Evolutionary conservation across 2,888 invertebrate species (phyloP).

Genomic region (Metopia argyrocephala): DNA sequence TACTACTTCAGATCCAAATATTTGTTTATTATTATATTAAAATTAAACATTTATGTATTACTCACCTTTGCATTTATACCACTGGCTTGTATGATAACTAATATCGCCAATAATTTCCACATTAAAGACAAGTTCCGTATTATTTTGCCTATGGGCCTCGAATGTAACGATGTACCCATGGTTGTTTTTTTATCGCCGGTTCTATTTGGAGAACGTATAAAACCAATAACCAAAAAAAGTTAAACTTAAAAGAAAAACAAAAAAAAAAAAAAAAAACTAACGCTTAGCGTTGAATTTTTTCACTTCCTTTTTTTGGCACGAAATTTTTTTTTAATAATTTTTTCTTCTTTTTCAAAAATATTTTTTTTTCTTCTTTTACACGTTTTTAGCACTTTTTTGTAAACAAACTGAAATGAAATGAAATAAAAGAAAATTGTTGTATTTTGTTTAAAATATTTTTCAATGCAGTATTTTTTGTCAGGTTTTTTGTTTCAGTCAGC

Average conservation of each 20-base stretch:
- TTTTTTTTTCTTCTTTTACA: conserved; percentile 19
- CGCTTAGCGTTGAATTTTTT: conserved; percentile 42
- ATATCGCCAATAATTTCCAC: conserved; percentile 68
- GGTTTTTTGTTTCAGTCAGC: conserved; percentile 37
- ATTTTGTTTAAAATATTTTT: conserved; percentile 27
- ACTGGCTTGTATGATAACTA: conserved; percentile 68
- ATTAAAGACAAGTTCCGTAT: conserved; percentile 62
- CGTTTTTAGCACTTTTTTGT: conserved; percentile 60
- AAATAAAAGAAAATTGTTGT: conserved; percentile 23
- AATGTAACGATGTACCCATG: conserved; percentile 63
- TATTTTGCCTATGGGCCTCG: conserved; percentile 64
- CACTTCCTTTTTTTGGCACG: neutral
- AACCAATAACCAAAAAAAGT: neutral
- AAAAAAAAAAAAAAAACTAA: conserved; percentile 34
- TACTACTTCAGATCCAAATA: no score
- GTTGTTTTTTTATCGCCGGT: no score
- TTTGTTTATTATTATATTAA: neutral
- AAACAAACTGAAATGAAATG: conserved; percentile 55
- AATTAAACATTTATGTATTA: neutral
- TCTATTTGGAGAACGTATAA: neutral
- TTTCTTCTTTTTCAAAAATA: neutral
- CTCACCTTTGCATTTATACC: conserved; percentile 71
- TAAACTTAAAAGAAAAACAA: neutral
- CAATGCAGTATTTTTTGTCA: neutral
- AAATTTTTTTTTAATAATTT: conserved; percentile 12